Percentiles rank a stretch among this genome's conserved stretches.
Conservation (phyloP, 2,888 invertebrate genomes). For the Falcaria lacertinaria region DNA sequence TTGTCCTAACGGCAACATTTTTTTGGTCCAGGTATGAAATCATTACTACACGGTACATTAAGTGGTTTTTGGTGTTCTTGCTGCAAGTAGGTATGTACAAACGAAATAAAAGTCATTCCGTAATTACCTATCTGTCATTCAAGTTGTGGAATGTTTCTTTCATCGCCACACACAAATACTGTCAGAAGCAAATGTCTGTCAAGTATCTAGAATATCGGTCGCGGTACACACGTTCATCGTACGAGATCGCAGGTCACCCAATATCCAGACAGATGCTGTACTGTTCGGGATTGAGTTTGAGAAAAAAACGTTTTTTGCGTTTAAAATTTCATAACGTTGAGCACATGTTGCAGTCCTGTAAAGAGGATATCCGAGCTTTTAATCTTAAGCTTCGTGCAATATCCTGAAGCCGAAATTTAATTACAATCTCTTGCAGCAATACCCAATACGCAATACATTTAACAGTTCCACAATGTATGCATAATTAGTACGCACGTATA, state of each 20-base stretch:
- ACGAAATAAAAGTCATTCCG: no score
- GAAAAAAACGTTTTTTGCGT: conserved; percentile 40
- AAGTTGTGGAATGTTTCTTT: no score
- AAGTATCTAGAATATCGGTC: conserved; percentile 32
- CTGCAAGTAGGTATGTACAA: no score
- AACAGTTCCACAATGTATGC: no score
- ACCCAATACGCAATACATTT: no score
- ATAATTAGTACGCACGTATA: no score
- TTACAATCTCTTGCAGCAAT: no score
- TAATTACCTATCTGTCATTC: background rate
- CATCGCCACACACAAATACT: no score
- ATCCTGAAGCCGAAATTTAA: conserved; percentile 31
- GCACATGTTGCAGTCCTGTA: conserved; percentile 43
- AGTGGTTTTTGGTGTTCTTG: no score
- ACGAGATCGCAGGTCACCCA: conserved; percentile 60
- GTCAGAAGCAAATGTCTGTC: background rate
- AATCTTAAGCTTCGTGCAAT: conserved; percentile 16
- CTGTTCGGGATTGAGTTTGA: conserved; percentile 34
- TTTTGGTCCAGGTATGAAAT: background rate
- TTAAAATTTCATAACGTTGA: conserved; percentile 24
- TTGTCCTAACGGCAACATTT: background rate
- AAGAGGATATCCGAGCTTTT: conserved; percentile 60
- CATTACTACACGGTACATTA: background rate
- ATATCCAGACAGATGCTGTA: conserved; percentile 67
- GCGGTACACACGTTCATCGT: conserved; percentile 24